These are phyloP conservation scores for Pandemis heparana DNA, from an alignment of 2,888 invertebrate genomes.

Conservation along the genomic window DNA sequence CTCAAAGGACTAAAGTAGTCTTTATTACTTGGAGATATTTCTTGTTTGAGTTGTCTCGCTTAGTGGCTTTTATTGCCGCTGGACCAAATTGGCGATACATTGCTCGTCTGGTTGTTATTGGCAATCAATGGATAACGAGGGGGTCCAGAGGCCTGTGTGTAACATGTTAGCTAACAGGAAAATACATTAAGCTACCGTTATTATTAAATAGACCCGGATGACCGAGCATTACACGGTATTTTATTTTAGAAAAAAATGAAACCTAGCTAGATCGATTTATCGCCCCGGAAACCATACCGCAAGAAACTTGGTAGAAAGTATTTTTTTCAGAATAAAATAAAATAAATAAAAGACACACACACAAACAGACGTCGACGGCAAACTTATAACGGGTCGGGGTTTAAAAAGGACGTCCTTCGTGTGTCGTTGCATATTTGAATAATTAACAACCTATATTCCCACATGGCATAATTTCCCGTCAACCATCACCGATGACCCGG, in stretches of 20 bases:
- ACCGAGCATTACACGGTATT: too few species aligned
- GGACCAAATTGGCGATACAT: background rate
- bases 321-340: too few species aligned
- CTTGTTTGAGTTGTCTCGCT: background rate
- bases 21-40: slow-evolving; percentile 1
- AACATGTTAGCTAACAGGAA: background rate
- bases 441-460: background rate
- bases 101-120: background rate
- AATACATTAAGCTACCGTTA: too few species aligned
- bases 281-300: too few species aligned
- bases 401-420: too few species aligned
- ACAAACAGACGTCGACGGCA: too few species aligned
- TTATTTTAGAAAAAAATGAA: too few species aligned
- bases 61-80: background rate
- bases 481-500: slow-evolving; percentile 24
- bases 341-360: too few species aligned
- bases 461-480: background rate
- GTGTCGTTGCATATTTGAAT: background rate
- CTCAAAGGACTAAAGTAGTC: background rate
- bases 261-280: too few species aligned
- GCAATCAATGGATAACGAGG: background rate
- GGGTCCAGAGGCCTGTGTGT: background rate
- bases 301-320: too few species aligned
- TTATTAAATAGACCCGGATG: too few species aligned
- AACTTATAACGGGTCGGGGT: too few species aligned